Base-by-base conservation (phyloP, 2,888 invertebrate genomes). In the Ischnura elegans region DNA sequence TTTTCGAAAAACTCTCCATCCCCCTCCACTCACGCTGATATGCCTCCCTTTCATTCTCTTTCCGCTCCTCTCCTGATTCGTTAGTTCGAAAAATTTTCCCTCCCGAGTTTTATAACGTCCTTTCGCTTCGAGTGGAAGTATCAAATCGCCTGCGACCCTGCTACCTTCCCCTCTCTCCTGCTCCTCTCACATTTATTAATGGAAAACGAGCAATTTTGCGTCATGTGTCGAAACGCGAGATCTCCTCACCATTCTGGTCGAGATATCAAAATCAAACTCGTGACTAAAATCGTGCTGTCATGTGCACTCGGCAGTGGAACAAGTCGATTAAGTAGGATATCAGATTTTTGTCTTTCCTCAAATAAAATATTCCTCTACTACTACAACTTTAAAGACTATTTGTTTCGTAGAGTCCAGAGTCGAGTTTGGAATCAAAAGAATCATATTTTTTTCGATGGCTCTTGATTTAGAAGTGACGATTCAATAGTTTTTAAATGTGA, bases 151-250 rank as follows among this genome's bases (percentile, higher is more conserved):
- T 36, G 25, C 76, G 16, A 76, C 8, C 76, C 36, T n/a, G 13
- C 36, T n/a, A n/a, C n/a, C n/a, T n/a, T n/a, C n/a, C n/a, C n/a
- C n/a, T n/a, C n/a, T n/a, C n/a, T n/a, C 76, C 36, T n/a, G 13
- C 36, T n/a, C 8, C n/a, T 1, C 61, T 61, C 61, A 76, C 36
- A 76, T 76, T 76, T 29, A 76, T 36, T 76, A 76, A 76, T 36
- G 76, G 36, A 76, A n/a, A 76, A 76, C 76, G 76, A 76, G 76
- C 76, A 76, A 76, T 36, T 76, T 36, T 76, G 29, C 13, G 29
- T 51, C 51, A 76, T 36, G 76, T 2, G 36, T 76, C 36, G 76
- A 76, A 76, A 36, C 21, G 25, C 6, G n/a, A 61, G 16, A 13
- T 13, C 76, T 36, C 25, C 76, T 29, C 29, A 76, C 13, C 13